Evolutionary conservation across 2,797 vertebrate species (phyloP).

Genomic region (Poecilia picta): DNA sequence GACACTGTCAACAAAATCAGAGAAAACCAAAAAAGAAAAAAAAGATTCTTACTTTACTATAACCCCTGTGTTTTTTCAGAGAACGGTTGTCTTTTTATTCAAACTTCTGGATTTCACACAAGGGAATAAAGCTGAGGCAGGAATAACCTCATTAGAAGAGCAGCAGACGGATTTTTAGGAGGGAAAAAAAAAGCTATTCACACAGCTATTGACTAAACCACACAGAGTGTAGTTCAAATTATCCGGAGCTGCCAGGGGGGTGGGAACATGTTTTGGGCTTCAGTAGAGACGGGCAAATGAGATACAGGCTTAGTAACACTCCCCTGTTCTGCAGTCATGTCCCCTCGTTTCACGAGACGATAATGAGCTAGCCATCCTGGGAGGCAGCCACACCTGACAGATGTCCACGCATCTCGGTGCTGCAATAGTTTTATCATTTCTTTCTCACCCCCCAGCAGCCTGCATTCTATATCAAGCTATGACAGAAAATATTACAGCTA

Average conservation of each 20-base stretch:
- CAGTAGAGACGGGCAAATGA: slow-evolving; percentile 65
- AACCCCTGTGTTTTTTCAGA: background rate
- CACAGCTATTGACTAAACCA: slow-evolving; percentile 53
- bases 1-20: slow-evolving; percentile 82
- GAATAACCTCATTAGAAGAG: slow-evolving; percentile 25
- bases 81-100: slow-evolving; percentile 8
- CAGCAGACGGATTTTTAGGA: slow-evolving; percentile 53
- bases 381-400: slow-evolving; percentile 74
- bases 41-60: background rate
- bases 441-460: slow-evolving; percentile 41
- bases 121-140: slow-evolving; percentile 22
- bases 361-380: slow-evolving; percentile 73
- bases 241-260: slow-evolving; percentile 60
- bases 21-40: background rate
- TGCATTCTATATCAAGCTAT: slow-evolving; percentile 43
- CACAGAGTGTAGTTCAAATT: slow-evolving; percentile 54
- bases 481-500: slow-evolving; percentile 41
- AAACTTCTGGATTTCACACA: slow-evolving; percentile 13
- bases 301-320: slow-evolving; percentile 53
- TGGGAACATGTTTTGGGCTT: slow-evolving; percentile 58
- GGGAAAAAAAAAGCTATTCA: slow-evolving; percentile 21
- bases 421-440: slow-evolving; percentile 64
- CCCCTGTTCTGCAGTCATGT: slow-evolving; percentile 51
- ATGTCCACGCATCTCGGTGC: slow-evolving; percentile 67
- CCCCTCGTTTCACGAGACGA: slow-evolving; percentile 62